phyloP scores from a whole-genome alignment of 92 coral and sea anemone genomes.

The Parazoanthus darwini region DNA sequence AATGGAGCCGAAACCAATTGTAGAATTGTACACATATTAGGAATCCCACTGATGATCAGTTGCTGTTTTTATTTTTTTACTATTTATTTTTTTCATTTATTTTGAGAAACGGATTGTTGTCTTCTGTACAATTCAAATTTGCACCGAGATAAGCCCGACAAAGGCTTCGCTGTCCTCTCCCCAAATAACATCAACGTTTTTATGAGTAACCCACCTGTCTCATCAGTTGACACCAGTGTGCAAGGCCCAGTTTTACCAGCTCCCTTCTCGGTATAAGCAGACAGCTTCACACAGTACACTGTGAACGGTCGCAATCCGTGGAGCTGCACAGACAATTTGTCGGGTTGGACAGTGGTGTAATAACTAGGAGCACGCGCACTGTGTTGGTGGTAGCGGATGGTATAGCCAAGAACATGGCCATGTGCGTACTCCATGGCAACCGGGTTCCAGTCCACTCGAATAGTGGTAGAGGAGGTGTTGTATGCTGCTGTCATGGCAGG shows the following conservation, averaged over 20 bases:
- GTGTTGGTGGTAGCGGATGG: constrained; percentile 29
- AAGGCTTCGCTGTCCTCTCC: too few species aligned
- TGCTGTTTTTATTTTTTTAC: too few species aligned
- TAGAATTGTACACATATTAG: too few species aligned
- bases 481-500: constrained; percentile 39
- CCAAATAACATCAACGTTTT: too few species aligned
- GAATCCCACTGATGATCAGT: too few species aligned
- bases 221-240: constrained; percentile 42
- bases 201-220: constrained; percentile 33
- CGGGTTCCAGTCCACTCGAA: constrained; percentile 45
- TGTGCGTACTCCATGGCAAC: constrained; percentile 39
- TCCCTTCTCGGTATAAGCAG: constrained; percentile 46
- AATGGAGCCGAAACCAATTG: too few species aligned
- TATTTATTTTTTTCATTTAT: too few species aligned
- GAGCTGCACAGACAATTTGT: constrained; percentile 21
- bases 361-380: constrained; percentile 26
- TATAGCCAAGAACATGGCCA: constrained; percentile 46
- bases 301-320: constrained; percentile 36
- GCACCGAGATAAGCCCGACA: too few species aligned
- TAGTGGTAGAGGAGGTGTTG: constrained; percentile 45
- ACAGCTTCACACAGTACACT: constrained; percentile 46
- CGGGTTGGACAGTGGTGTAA: constrained; percentile 23
- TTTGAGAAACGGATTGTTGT: too few species aligned
- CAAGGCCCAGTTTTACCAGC: constrained; percentile 19
- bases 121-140: too few species aligned